phyloP scores from a whole-genome alignment of 2,797 vertebrate genomes.

The Oreonectes daqikongensis region DNA sequence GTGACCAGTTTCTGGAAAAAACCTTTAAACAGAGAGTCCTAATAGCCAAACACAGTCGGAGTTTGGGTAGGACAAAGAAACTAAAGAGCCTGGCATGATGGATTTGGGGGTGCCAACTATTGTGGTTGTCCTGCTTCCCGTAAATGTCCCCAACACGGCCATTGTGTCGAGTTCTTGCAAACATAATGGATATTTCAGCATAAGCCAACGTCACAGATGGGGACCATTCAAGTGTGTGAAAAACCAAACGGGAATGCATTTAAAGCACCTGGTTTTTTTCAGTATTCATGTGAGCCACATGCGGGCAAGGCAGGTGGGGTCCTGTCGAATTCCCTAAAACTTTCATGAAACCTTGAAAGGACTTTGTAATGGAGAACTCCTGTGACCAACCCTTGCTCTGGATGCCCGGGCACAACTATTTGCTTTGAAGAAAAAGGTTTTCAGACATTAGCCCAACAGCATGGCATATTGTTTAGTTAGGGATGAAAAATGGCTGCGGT shows the following conservation, averaged over 20 bases:
- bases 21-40: background rate
- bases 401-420: conserved; percentile 38
- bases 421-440: background rate
- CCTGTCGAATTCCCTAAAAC: conserved; percentile 1
- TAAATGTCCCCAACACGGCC: conserved; percentile 70
- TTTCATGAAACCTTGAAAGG: conserved; percentile 10
- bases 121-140: conserved; percentile 52
- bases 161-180: conserved; percentile 44
- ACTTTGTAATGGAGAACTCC: conserved; percentile 25
- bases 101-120: conserved; percentile 37
- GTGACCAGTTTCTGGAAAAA: background rate
- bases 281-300: conserved; percentile 45
- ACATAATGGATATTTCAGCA: conserved; percentile 51
- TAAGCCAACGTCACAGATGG: conserved; percentile 36
- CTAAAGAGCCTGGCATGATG: conserved; percentile 18
- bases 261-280: conserved; percentile 41
- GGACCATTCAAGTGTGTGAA: conserved; percentile 38
- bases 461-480: conserved; percentile 60
- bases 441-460: conserved; percentile 54
- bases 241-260: conserved; percentile 37
- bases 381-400: conserved; percentile 65
- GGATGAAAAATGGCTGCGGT: conserved; percentile 64
- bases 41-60: conserved; percentile 1
- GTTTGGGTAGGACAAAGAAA: conserved; percentile 36
- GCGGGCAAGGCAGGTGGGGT: conserved; percentile 2